phyloP scores from a whole-genome alignment of 1,140 invertebrate genomes.

The Paralvinella palmiformis region DNA sequence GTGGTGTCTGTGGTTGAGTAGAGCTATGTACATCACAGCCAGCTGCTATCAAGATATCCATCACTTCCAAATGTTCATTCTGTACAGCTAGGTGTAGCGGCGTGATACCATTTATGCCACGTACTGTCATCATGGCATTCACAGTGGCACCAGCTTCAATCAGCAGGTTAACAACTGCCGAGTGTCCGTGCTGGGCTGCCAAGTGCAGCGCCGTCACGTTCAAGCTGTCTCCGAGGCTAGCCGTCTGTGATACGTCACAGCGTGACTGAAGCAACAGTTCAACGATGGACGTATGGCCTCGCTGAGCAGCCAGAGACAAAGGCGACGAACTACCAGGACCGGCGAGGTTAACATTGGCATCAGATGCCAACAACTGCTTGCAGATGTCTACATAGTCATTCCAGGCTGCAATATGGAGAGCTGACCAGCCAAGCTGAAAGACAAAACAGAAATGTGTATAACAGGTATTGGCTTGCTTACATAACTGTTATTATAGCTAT shows the following conservation, averaged over 20 bases:
- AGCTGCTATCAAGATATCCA: conserved; percentile 8
- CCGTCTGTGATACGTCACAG: background rate
- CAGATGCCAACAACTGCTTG: background rate
- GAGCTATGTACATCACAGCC: background rate
- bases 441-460: too few relatives aligned
- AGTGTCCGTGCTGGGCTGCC: conserved; percentile 3
- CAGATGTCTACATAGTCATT: background rate
- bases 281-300: conserved; percentile 5
- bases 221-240: background rate
- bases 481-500: too few relatives aligned
- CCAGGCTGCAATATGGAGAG: conserved; percentile 4
- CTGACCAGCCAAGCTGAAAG: conserved; percentile 9
- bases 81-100: conserved; percentile 6
- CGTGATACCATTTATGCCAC: background rate
- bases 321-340: conserved; percentile 1
- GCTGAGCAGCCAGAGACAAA: conserved; percentile 5
- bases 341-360: background rate
- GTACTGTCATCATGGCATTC: background rate
- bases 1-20: background rate
- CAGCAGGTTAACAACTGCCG: background rate
- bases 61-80: conserved; percentile 4
- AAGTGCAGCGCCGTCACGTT: conserved; percentile 4
- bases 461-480: too few relatives aligned
- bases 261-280: background rate
- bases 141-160: conserved; percentile 2